Base-by-base conservation (phyloP, 2,888 invertebrate genomes). In the Timema podura region DNA sequence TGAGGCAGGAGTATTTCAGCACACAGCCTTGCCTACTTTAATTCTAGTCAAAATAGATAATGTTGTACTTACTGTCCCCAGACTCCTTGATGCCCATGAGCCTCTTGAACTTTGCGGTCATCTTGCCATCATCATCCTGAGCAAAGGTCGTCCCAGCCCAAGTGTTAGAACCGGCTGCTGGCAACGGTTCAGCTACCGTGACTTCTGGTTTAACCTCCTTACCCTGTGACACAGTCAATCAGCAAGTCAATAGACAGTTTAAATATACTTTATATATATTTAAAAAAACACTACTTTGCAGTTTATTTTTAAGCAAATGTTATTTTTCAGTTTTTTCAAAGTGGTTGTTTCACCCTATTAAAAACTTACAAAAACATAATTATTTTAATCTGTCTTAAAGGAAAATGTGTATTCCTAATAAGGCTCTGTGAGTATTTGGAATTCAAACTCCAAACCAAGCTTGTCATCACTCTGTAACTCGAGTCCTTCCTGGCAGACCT, bases 61-160 rank as follows among this genome's bases (percentile, higher is more conserved):
- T 30, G 9, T 8, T 46, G 48, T 10, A 65, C 48, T 47, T 15
- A 68, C 68, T 68, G 54, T 64, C 64, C 9, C 57, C 69, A 57
- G 83, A 83, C 45, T 87, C 87, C 80, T 91, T 93, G 74, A 98
- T 96, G 66, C 98, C 98, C 98, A 98, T 98, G 65, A 98, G 85
- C 74, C 98, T 87, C 84, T 96, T 93, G 82, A 98, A 98, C 83
- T 98, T 98, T 71, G 92, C 93, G 0, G 94, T 92, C 76, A 95
- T 92, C 81, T 91, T 93, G 73, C 96, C 96, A 81, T 96, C 96
- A 44, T 89, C 87, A 82, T 97, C 96, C 80, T 95, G 92, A 0
- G 93, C 90, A 82, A 97, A 96, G 46, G 91, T 90, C 0, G 95
- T 91, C 74, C 89, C 89, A 76, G 91, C 90, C 95, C 95, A 96